phyloP scores from a whole-genome alignment of 2,888 invertebrate species.

The Agriopis leucophaearia region DNA sequence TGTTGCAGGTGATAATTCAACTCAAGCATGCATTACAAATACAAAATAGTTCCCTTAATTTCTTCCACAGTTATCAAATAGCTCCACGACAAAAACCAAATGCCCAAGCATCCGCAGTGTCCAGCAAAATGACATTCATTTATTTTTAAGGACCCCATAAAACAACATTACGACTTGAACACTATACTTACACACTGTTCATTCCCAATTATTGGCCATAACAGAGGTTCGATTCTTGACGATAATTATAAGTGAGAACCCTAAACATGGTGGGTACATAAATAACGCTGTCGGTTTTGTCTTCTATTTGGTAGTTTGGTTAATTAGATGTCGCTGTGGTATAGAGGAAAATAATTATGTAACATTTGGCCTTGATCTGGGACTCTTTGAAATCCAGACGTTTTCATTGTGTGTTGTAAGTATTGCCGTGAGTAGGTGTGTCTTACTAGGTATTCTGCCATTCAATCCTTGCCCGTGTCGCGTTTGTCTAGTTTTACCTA shows the following conservation, averaged over 20 bases:
- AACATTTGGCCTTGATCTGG: background rate
- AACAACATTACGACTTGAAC: conserved; percentile 70
- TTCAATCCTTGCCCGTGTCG: no score
- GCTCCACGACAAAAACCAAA: conserved; percentile 38
- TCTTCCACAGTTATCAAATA: conserved; percentile 3
- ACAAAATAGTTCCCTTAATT: background rate
- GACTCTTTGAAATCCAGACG: background rate
- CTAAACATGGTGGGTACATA: conserved; percentile 54
- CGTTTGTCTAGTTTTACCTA: no score
- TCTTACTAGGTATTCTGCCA: no score
- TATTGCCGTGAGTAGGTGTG: no score
- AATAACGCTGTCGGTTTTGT: conserved; percentile 53
- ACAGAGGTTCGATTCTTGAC: conserved; percentile 75
- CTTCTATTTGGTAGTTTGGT: conserved; percentile 50
- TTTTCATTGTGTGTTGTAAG: background rate
- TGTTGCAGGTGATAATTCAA: background rate
- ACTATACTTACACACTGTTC: conserved; percentile 78
- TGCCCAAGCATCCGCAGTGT: conserved; percentile 51
- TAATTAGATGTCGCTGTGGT: conserved; percentile 47
- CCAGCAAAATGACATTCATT: conserved; percentile 76
- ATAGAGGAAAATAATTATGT: conserved; percentile 2
- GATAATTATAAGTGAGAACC: conserved; percentile 74
- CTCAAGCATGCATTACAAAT: background rate
- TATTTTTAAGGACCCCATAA: conserved; percentile 77
- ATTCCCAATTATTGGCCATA: conserved; percentile 82